These are phyloP conservation scores for Fistularia tabacaria DNA, from an alignment of 2,797 vertebrate species.

Conservation along the genomic window DNA sequence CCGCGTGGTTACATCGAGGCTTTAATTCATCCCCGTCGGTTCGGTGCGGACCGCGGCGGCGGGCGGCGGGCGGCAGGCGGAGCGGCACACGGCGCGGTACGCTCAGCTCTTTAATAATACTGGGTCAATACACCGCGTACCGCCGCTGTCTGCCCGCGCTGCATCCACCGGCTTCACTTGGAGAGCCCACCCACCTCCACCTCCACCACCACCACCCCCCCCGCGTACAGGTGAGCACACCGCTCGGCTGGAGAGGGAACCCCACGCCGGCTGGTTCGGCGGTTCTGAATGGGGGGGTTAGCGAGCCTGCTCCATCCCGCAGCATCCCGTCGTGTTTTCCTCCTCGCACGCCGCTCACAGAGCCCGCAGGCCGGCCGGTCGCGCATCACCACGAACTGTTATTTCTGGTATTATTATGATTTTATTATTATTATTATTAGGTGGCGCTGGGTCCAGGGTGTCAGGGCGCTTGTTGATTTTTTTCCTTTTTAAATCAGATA, in stretches of 20 bases:
- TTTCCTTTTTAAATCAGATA: too few relatives aligned
- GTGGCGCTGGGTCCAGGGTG: too few relatives aligned
- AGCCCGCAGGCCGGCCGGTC: slow-evolving; percentile 35
- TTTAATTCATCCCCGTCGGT: slow-evolving; percentile 32
- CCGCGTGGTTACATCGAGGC: slow-evolving; percentile 8
- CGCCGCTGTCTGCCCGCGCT: slow-evolving; percentile 29
- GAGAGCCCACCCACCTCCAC: too few relatives aligned
- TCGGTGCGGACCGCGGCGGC: slow-evolving; percentile 30
- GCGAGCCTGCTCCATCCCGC: slow-evolving; percentile 27
- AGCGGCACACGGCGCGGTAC: slow-evolving; percentile 29
- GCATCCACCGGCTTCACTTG: slow-evolving; percentile 14
- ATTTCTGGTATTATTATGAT: slow-evolving; percentile 7
- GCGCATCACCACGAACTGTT: not conserved
- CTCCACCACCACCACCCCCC: slow-evolving; percentile 14
- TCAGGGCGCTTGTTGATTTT: too few relatives aligned
- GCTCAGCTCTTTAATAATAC: slow-evolving; percentile 41
- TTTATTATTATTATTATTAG: too few relatives aligned
- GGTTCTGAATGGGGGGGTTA: slow-evolving; percentile 3
- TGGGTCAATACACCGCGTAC: slow-evolving; percentile 56
- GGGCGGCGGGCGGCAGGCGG: not conserved
- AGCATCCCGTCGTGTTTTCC: slow-evolving; percentile 51
- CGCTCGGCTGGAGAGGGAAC: not conserved
- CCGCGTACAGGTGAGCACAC: slow-evolving; percentile 54
- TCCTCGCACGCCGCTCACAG: slow-evolving; percentile 15
- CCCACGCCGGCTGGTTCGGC: not conserved